Conservation (phyloP, 2,888 invertebrate genomes). For the Dicyrtomina minuta region DNA sequence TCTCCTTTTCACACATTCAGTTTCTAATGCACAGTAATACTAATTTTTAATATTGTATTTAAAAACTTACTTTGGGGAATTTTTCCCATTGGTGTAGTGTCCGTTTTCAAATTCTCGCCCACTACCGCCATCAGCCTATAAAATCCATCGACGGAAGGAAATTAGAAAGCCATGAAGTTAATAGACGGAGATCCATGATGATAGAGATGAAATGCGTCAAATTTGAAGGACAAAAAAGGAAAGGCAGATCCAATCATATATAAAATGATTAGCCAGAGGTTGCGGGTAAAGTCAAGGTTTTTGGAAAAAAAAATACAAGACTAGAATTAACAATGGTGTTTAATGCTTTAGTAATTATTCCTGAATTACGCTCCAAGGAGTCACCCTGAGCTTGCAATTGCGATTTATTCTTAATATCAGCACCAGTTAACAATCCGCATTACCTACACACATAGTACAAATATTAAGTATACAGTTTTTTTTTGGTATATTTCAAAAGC, state of each 20-base stretch:
- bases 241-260: constrained; percentile 29
- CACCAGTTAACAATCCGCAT: constrained; percentile 3
- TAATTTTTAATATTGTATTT: background rate
- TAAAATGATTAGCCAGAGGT: constrained; percentile 17
- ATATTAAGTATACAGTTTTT: background rate
- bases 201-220: constrained; percentile 31
- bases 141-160: constrained; percentile 36
- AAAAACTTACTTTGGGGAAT: constrained; percentile 36
- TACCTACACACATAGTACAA: constrained; percentile 25
- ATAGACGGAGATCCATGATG: constrained; percentile 18
- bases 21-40: too few species aligned
- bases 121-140: constrained; percentile 46
- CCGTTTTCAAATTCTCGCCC: constrained; percentile 45
- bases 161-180: constrained; percentile 26
- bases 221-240: constrained; percentile 34
- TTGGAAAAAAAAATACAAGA: constrained; percentile 42
- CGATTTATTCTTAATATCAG: constrained; percentile 8
- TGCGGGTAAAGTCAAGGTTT: constrained; percentile 24
- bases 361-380: constrained; percentile 11
- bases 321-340: constrained; percentile 17
- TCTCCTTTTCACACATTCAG: background rate
- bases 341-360: constrained; percentile 2
- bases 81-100: constrained; percentile 46
- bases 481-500: background rate
- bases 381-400: constrained; percentile 15